Evolutionary conservation across 2,888 invertebrate genomes (phyloP), one percentile per base, ranked within the genome.

Genomic region (Megalurothrips usitatus): DNA sequence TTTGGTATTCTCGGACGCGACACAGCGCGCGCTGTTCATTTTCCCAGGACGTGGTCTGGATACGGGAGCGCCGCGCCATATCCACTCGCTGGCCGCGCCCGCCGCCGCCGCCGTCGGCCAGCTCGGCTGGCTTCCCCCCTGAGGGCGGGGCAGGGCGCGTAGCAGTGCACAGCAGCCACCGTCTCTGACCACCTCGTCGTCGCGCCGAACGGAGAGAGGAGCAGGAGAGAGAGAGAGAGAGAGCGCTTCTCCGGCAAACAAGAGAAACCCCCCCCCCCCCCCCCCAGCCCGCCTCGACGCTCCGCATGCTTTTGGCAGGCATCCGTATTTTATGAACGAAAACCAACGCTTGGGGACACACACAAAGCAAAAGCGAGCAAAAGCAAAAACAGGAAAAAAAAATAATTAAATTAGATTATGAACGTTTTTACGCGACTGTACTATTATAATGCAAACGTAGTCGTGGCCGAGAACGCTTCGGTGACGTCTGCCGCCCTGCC

Each of bases 1-100:
- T 26, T 75, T 75, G 23, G 68, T 75, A 75, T 75, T 75, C 68
- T 75, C 68, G 23, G 23, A 0, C 58, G 68, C 12, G 68, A 75
- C 68, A 75, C 68, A 26, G 23, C 17, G 58, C 34, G 58, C 58
- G 19, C 68, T 75, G 68, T 75, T 75, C 68, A 75, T 75, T 75
- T 26, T 75, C 68, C 68, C 68, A 75, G 68, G 23, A 75, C 68
- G 68, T 75, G 68, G 68, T 12, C 68, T 75, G 68, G 26, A 75
- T 23, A 75, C 68, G 23, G 23, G n/a, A 75, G 11, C 58, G 68
- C 26, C 1, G 6, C 0, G 68, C 26, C 68, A 12, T 12, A 75
- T n/a, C 68, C 23, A 26, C 68, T 26, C 52, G n/a, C n/a, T n/a
- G n/a, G n/a, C n/a, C n/a, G n/a, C 49, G 49, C 49, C 49, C 49